Conservation (phyloP, 2,888 invertebrate genomes). For the Drosophila diplacantha region DNA sequence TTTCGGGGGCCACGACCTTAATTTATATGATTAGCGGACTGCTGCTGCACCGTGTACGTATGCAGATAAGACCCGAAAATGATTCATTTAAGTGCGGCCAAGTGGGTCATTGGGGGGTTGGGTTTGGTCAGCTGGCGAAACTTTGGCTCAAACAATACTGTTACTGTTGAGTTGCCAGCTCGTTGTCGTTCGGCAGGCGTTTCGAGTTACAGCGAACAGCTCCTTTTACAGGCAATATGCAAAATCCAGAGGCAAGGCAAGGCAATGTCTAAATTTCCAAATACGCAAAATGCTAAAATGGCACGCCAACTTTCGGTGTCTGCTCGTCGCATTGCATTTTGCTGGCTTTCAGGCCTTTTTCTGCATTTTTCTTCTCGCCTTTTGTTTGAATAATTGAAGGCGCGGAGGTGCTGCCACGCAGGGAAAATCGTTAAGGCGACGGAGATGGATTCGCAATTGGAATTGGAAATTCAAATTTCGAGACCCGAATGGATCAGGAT, state of each 20-base stretch:
- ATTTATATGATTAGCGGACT: constrained; percentile 65
- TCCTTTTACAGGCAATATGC: constrained; percentile 53
- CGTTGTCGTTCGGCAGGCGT: constrained; percentile 54
- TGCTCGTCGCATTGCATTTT: constrained; percentile 17
- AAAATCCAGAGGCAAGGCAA: constrained; percentile 23
- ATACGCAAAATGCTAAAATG: constrained; percentile 55
- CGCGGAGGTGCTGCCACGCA: constrained; percentile 31
- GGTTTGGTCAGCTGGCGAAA: constrained; percentile 28
- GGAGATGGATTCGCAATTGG: constrained; percentile 20
- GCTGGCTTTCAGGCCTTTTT: constrained; percentile 9
- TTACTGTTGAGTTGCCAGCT: constrained; percentile 28
- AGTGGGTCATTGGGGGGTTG: constrained; percentile 58
- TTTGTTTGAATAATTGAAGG: constrained; percentile 42
- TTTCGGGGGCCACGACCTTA: constrained; percentile 56
- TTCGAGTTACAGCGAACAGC: constrained; percentile 51
- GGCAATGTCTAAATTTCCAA: constrained; percentile 59
- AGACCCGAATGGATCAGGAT: constrained; percentile 7
- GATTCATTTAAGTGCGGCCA: constrained; percentile 39
- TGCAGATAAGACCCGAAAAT: constrained; percentile 55
- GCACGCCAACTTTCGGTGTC: constrained; percentile 38
- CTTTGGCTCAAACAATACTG: constrained; percentile 55
- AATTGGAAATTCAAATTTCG: constrained; percentile 40
- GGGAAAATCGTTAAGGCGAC: constrained; percentile 16
- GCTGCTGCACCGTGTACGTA: constrained; percentile 19
- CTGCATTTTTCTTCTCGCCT: not conserved